Evolutionary conservation across 2,888 invertebrate genomes (phyloP).

Genomic region (Ophioninae sp.): DNA sequence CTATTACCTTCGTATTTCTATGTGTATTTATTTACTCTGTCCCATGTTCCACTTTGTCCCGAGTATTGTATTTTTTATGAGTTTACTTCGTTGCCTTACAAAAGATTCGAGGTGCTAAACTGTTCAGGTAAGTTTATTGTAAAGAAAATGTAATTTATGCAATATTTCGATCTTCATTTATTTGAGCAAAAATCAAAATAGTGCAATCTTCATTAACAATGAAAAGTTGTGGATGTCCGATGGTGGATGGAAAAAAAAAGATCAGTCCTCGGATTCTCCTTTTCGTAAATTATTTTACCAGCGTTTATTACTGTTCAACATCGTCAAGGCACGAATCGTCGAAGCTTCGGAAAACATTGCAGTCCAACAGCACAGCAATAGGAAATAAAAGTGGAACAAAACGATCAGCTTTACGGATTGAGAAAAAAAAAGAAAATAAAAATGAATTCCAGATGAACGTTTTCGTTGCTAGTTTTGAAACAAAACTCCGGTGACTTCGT

Average conservation of each 20-base stretch:
- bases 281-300: too few relatives aligned
- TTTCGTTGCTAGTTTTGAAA: constrained; percentile 21
- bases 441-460: background rate
- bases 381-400: background rate
- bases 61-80: background rate
- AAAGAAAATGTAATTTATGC: background rate
- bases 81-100: background rate
- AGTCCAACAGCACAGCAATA: background rate
- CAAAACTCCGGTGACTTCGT: constrained; percentile 35
- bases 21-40: constrained; percentile 20
- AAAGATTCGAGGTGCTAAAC: background rate
- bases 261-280: too few relatives aligned
- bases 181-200: background rate
- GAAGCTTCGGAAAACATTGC: too few relatives aligned
- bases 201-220: too few relatives aligned
- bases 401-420: background rate
- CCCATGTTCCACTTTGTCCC: background rate
- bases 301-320: too few relatives aligned
- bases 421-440: background rate
- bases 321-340: too few relatives aligned
- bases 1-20: constrained; percentile 49
- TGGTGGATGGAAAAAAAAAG: too few relatives aligned
- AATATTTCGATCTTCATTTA: background rate
- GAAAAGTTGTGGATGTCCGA: too few relatives aligned
- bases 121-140: background rate